Evolutionary conservation across 2,797 vertebrate genomes (phyloP).

Genomic region (Hapalemur alaotrensis): DNA sequence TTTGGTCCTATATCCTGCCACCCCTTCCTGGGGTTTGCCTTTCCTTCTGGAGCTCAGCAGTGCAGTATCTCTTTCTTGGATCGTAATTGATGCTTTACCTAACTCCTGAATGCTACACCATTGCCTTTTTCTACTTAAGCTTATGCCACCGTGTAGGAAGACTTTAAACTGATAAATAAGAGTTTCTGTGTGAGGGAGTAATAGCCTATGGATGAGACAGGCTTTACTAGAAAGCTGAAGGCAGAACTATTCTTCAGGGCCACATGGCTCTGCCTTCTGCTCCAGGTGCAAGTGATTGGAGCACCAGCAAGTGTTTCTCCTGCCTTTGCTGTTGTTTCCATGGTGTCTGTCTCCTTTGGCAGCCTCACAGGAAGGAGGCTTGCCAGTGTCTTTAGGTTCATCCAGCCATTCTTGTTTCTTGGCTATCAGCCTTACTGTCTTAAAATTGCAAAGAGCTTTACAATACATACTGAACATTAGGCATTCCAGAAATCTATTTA

Average conservation of each 20-base stretch:
- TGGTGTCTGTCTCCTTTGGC: neutral
- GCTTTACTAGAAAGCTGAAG: neutral
- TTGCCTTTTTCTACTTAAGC: neutral
- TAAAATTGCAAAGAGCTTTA: neutral
- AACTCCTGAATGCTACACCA: neutral
- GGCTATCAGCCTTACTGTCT: neutral
- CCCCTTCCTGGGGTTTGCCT: neutral
- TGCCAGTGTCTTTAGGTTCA: neutral
- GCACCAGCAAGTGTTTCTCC: neutral
- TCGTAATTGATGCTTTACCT: neutral
- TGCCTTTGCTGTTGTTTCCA: neutral
- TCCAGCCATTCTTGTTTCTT: neutral
- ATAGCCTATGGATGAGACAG: neutral
- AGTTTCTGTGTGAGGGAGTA: neutral
- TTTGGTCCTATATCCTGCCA: neutral
- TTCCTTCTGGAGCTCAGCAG: neutral
- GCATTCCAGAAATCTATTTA: neutral
- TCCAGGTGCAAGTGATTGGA: neutral
- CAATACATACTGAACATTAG: neutral
- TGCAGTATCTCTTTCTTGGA: neutral
- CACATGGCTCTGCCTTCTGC: neutral
- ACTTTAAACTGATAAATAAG: neutral
- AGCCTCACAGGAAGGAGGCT: neutral
- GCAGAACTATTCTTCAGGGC: neutral
- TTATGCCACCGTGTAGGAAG: neutral